A percentile compares a stretch with the other conserved stretches of the same genome.
Evolutionary conservation across 1,140 invertebrate genomes (phyloP).

Genomic region (Cheumatopsyche charites): DNA sequence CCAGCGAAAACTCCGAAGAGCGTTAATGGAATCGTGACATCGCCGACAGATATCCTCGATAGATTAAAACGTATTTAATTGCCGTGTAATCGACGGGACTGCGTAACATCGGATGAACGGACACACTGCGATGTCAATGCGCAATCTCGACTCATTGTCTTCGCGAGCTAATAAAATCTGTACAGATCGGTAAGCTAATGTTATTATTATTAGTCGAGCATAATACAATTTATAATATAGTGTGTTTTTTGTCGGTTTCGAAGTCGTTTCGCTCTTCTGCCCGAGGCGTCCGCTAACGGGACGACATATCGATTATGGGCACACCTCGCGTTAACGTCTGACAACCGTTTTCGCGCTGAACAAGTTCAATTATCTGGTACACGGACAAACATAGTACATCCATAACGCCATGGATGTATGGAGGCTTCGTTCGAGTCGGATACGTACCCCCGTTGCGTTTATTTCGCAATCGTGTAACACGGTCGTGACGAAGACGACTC

Average conservation of each 20-base stretch:
- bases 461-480: conserved; percentile 6
- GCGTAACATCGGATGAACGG: too few relatives aligned
- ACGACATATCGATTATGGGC: conserved; percentile 27
- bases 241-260: background rate
- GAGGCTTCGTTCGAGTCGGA: background rate
- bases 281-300: conserved; percentile 22
- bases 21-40: conserved; percentile 20
- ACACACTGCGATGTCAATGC: too few relatives aligned
- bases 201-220: background rate
- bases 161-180: too few relatives aligned
- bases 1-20: background rate
- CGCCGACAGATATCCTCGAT: background rate
- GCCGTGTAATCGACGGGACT: conserved; percentile 5
- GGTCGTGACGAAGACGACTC: background rate
- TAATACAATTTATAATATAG: background rate
- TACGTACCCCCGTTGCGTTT: background rate
- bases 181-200: too few relatives aligned
- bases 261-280: background rate
- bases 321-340: conserved; percentile 17
- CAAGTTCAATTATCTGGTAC: conserved; percentile 26
- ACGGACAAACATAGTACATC: background rate
- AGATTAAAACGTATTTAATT: conserved; percentile 24
- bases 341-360: conserved; percentile 26
- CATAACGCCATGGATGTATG: background rate
- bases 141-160: too few relatives aligned